Evolutionary conservation across 1,140 invertebrate species (phyloP).

Genomic region (Ostrea denselamellosa): DNA sequence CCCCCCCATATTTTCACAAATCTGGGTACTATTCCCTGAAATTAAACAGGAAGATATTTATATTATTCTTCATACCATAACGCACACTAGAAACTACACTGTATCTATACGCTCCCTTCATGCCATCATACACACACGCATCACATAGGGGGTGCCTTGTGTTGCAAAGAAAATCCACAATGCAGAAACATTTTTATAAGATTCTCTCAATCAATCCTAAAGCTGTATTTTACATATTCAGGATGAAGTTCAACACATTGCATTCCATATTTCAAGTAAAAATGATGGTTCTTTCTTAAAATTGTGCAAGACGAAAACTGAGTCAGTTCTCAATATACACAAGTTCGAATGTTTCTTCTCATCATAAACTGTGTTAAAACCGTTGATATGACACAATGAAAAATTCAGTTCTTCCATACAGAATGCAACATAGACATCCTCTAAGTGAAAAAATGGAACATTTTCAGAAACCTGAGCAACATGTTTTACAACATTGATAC

Average conservation of each 20-base stretch:
- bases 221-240: neutral
- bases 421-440: conserved; percentile 78
- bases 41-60: no score
- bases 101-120: no score
- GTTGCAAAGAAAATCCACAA: neutral
- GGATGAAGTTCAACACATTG: neutral
- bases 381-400: conserved; percentile 42
- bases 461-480: conserved; percentile 70
- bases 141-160: neutral
- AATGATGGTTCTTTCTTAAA: conserved; percentile 4
- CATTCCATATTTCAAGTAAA: conserved; percentile 13
- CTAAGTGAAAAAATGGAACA: conserved; percentile 76
- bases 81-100: no score
- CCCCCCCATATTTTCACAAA: no score
- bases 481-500: conserved; percentile 71
- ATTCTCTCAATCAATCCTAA: neutral
- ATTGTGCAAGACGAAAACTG: neutral
- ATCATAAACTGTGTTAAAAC: conserved; percentile 48
- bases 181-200: neutral
- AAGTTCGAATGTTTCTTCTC: neutral
- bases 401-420: conserved; percentile 61
- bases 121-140: neutral
- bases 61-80: no score
- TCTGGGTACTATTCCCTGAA: no score
- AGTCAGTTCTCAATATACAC: neutral